Percentiles rank a stretch among this genome's conserved stretches.
Conservation (phyloP, 64 coral and sea anemone genomes). For the Acropora tenuis region DNA sequence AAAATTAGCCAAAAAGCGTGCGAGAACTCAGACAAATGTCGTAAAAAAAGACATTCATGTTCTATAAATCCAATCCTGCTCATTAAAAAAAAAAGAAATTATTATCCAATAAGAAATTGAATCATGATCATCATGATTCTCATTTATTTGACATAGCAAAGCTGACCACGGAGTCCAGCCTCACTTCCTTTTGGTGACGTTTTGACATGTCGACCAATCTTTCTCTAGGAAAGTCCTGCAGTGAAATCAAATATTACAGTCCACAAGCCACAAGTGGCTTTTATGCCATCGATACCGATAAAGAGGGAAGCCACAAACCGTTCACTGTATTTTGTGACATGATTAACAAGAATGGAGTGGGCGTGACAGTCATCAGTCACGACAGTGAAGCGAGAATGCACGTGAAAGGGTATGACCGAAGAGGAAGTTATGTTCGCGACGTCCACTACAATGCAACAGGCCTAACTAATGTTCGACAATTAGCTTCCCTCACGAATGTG, state of each 20-base stretch:
- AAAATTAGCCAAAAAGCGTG: too few species aligned
- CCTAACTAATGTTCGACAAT: not conserved
- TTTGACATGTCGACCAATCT: too few species aligned
- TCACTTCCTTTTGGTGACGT: too few species aligned
- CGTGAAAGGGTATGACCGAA: not conserved
- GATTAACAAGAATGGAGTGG: conserved; percentile 43
- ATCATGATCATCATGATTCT: too few species aligned
- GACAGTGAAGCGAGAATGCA: conserved; percentile 39
- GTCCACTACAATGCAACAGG: conserved; percentile 14
- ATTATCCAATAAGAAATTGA: too few species aligned
- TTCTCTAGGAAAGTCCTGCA: conserved; percentile 24
- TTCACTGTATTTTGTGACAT: conserved; percentile 63
- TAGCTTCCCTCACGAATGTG: not conserved
- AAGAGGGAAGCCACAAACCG: not conserved
- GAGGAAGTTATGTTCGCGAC: conserved; percentile 1
- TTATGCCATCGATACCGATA: conserved; percentile 59
- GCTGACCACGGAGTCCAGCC: too few species aligned
- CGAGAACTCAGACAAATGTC: too few species aligned
- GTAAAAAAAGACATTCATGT: too few species aligned
- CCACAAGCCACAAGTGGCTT: conserved; percentile 24
- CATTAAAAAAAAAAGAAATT: too few species aligned
- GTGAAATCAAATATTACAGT: conserved; percentile 32
- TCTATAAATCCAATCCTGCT: too few species aligned
- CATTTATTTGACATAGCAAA: too few species aligned
- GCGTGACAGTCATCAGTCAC: conserved; percentile 58